Evolutionary conservation across 2,113 vertebrate species (phyloP), one percentile per base, ranked within the genome.

Genomic region (Aspiorhynchus laticeps): DNA sequence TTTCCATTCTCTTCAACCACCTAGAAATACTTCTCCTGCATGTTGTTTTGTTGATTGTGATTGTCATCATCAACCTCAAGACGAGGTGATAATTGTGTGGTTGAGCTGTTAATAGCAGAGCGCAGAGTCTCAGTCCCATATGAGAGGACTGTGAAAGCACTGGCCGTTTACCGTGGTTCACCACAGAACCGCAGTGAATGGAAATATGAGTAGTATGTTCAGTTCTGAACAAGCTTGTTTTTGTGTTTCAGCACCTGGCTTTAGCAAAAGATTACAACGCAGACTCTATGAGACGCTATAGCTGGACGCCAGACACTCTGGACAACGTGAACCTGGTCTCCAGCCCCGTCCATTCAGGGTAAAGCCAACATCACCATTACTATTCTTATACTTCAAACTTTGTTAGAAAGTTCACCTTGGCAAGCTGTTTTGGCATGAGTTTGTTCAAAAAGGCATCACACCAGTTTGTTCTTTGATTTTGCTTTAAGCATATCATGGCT

Each of bases 261-360:
- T 96, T 95, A 80, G 96, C 97, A 17, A 97, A 97, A 93, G 97
- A 99, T 87, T 95, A 94, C 85, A 97, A 98, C 88, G 95, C 94
- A 6, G 97, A 99, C 90, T 98, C 98, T 51, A 94, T 98, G 91
- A 96, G 97, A 91, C 97, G 98, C 85, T 99, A 98, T 77, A 99
- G 98, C 93, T 99, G 98, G 98, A 96, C 97, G 15, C 92, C 97
- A 71, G 98, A 99, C 46, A 95, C 96, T 1, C 91, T 98, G 91
- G 98, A 99, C 91, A 99, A 99, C 77, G 96, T 99, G 86, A 98
- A 99, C 93, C 95, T 99, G 26, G 97, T 98, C 87, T 98, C 98
- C 4, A 99, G 97, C 53, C 98, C 98, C 24, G 92, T 99, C 88
- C 98, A 99, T 94, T 99, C 98, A 1, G 98, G 98, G 98, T 99